Base-by-base conservation (phyloP, 1,140 invertebrate species). In the Zaprionus vittiger region DNA sequence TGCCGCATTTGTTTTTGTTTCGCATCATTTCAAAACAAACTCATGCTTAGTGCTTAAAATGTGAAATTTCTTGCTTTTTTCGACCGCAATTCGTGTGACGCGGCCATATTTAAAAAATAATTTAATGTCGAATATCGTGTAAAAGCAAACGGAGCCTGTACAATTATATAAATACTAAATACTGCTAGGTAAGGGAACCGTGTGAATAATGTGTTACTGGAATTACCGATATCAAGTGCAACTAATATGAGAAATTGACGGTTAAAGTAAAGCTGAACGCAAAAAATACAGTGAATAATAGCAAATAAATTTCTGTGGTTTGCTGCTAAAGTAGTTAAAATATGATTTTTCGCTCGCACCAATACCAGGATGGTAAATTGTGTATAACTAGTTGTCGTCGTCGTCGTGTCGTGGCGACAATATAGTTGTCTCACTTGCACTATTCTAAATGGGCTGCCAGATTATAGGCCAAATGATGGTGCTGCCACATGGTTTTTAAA, bases 21-120 rank as follows among this genome's bases (percentile, higher is more conserved):
- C 60, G 57, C 67, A 60, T 55, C 60, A 44, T 52, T 73, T 76
- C 71, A 81, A 81, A 79, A 71, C 63, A 75, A 76, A 73, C 31
- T 66, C 62, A 61, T 71, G 59, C n/a, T 67, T n/a, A 66, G 61
- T 61, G 80, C 47, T 52, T 56, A 66, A 84, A 85, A 86, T 87
- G 86, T 87, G 81, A 85, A 77, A 73, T 74, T 77, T 62, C 11
- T n/a, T 60, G 20, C 22, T 61, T 76, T 75, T 79, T 79, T 79
- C 66, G 41, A 14, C 38, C 14, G 57, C 38, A 69, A 70, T 64
- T 84, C 68, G 63, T 85, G 85, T 90, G 85, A 90, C 85, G 85
- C 85, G 85, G 85, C 85, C 85, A 90, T 90, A 82, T 90, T 90
- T 85, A 70, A 90, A 73, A 79, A 68, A 80, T 41, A 82, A 72